These are phyloP conservation scores for Heteronetta atricapilla DNA, from an alignment of 2,113 vertebrate species.

Conservation along the genomic window DNA sequence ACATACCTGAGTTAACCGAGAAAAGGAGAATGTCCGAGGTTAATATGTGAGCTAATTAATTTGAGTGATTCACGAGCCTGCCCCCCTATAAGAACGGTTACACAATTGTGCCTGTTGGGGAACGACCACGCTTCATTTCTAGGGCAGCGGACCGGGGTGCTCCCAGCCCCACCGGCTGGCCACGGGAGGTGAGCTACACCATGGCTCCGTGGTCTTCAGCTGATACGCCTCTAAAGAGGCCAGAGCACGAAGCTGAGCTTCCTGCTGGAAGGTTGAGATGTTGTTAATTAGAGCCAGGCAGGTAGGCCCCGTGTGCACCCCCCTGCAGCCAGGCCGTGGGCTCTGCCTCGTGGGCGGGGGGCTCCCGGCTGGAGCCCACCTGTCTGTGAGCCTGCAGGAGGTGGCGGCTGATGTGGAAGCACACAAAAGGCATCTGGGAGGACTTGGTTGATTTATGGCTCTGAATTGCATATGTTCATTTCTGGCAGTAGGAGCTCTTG, in stretches of 20 bases:
- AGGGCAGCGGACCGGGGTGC: background rate
- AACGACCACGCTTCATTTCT: background rate
- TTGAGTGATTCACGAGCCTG: background rate
- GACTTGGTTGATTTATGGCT: background rate
- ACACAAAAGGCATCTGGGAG: background rate
- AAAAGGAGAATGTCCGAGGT: background rate
- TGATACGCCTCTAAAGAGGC: background rate
- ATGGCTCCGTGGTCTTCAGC: accelerated
- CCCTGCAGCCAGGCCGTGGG: no score
- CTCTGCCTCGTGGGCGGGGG: background rate
- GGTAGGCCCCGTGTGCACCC: no score
- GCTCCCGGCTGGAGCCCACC: background rate
- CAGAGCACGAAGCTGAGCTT: accelerated
- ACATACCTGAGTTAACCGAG: background rate
- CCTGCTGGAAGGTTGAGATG: accelerated
- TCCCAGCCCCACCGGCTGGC: background rate
- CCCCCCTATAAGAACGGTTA: background rate
- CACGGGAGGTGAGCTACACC: background rate
- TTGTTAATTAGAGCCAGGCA: background rate
- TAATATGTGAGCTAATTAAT: background rate
- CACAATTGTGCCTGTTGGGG: background rate
- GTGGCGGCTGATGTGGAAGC: no score
- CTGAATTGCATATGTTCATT: background rate
- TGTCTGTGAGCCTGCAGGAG: background rate
- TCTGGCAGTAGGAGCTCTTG: background rate